Conservation (phyloP, 2,888 invertebrate species). For the Abscondita cerata region DNA sequence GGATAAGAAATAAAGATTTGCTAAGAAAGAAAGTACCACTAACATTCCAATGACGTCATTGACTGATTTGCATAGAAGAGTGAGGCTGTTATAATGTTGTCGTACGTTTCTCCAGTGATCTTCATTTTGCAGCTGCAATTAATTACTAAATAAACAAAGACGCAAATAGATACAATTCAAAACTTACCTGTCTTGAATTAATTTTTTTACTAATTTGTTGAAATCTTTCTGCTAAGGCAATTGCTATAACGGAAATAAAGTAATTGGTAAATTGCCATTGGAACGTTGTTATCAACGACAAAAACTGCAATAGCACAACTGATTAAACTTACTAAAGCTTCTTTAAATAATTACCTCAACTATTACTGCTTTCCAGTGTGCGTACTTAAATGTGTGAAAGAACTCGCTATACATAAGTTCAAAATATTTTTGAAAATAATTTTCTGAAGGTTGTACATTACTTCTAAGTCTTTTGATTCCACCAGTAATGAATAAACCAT, state of each 20-base stretch:
- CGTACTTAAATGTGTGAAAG: constrained; percentile 18
- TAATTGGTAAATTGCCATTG: constrained; percentile 36
- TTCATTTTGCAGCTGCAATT: constrained; percentile 17
- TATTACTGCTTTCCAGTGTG: constrained; percentile 20
- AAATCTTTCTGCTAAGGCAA: constrained; percentile 29
- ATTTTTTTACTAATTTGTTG: constrained; percentile 26
- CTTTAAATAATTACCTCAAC: constrained; percentile 17
- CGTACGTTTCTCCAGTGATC: constrained; percentile 23
- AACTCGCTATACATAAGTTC: constrained; percentile 17
- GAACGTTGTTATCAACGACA: constrained; percentile 20
- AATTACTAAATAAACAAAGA: background rate
- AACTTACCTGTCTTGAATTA: background rate
- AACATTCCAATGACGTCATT: constrained; percentile 25
- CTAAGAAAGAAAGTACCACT: constrained; percentile 27
- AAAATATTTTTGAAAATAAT: constrained; percentile 17
- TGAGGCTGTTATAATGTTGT: constrained; percentile 23
- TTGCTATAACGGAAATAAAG: constrained; percentile 26
- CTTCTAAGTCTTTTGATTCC: constrained; percentile 11
- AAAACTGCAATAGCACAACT: constrained; percentile 24
- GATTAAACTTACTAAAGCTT: too few relatives aligned
- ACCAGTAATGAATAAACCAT: constrained; percentile 18
- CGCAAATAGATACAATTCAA: background rate
- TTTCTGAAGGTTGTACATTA: background rate
- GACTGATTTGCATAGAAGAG: constrained; percentile 21
- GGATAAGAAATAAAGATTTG: constrained; percentile 32